phyloP scores from a whole-genome alignment of 2,888 invertebrate genomes.

The Hydrotaea cyrtoneurina region DNA sequence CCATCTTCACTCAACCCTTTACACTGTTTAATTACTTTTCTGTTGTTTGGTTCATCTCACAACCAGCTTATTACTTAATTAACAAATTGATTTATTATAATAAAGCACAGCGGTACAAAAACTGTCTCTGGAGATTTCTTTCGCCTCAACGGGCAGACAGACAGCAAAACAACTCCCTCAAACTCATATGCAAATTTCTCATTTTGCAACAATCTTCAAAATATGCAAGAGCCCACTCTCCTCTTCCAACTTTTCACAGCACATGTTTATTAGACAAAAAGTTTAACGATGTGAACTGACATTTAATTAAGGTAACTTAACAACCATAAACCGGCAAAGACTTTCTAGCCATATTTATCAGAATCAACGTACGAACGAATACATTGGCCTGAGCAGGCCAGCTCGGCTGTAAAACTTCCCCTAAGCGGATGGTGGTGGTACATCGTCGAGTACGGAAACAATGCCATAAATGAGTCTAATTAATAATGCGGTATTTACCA shows the following conservation, averaged over 20 bases:
- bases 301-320: conserved; percentile 80
- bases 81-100: conserved; percentile 79
- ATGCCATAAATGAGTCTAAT: conserved; percentile 78
- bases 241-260: neutral
- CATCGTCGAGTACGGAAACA: conserved; percentile 33
- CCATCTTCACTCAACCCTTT: neutral
- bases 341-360: conserved; percentile 40
- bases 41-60: neutral
- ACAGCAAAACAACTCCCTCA: conserved; percentile 25
- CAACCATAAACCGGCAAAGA: conserved; percentile 65
- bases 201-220: conserved; percentile 58
- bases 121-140: conserved; percentile 46
- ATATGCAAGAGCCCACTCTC: conserved; percentile 40
- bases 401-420: conserved; percentile 46
- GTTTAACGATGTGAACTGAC: conserved; percentile 73
- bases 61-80: conserved; percentile 72
- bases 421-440: neutral
- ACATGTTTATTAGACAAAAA: conserved; percentile 59
- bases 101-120: conserved; percentile 73
- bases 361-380: conserved; percentile 9
- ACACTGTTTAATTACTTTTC: conserved; percentile 18
- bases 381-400: neutral
- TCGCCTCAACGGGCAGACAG: neutral
- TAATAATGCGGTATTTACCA: conserved; percentile 80
- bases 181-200: conserved; percentile 75